phyloP scores from a whole-genome alignment of 2,888 invertebrate genomes.

The Phyllotreta cruciferae region DNA sequence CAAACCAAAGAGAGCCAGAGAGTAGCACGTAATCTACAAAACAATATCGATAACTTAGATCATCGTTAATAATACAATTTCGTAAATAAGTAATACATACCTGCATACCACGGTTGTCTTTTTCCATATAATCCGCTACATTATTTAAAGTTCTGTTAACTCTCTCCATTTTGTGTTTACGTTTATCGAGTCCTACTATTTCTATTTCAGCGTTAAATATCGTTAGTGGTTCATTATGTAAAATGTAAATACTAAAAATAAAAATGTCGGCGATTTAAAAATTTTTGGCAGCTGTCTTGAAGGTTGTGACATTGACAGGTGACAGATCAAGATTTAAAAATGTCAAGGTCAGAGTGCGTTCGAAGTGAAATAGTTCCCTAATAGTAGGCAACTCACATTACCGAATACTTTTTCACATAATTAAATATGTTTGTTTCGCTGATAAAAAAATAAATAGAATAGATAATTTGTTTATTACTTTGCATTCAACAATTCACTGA shows the following conservation, averaged over 20 bases:
- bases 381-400: not conserved
- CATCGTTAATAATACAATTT: conserved; percentile 3
- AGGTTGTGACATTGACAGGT: not conserved
- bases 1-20: conserved; percentile 62
- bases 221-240: not conserved
- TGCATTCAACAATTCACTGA: too few species aligned
- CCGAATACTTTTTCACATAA: not conserved
- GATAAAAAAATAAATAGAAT: too few species aligned
- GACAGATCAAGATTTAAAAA: conserved; percentile 14
- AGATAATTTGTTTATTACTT: too few species aligned
- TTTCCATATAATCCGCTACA: conserved; percentile 54
- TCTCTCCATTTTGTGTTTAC: conserved; percentile 45
- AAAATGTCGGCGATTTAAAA: conserved; percentile 1
- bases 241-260: conserved; percentile 1
- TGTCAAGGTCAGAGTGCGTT: conserved; percentile 1
- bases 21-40: conserved; percentile 63
- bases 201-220: not conserved
- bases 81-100: conserved; percentile 43
- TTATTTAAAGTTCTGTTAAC: conserved; percentile 49
- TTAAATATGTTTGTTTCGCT: too few species aligned
- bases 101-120: conserved; percentile 58
- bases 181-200: too few species aligned
- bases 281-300: not conserved
- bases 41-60: conserved; percentile 32
- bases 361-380: not conserved